Evolutionary conservation across 2,113 vertebrate species (phyloP), one percentile per base, ranked within the genome.

Genomic region (Spea multiplicata): DNA sequence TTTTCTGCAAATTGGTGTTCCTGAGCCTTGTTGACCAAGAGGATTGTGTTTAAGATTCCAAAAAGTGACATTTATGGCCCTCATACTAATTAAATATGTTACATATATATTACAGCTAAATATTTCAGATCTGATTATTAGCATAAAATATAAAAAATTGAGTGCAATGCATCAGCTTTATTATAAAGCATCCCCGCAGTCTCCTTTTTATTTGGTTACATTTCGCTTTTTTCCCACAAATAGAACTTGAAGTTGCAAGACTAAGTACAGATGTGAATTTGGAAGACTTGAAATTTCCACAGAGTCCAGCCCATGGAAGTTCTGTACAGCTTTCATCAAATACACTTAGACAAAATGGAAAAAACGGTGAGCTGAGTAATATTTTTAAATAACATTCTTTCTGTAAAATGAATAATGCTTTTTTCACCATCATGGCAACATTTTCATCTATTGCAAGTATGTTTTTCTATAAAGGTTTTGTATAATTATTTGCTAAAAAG

Each of bases 231-330:
- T 53, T 75, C 68, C 68, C 30, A 16, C 61, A 83, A 83, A 83
- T 89, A 99, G 97, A 98, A 85, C 86, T 99, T 84, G 97, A 98
- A 90, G 97, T 99, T 81, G 97, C 96, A 0, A 93, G 97, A 79
- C 92, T 99, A 79, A 98, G 97, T 88, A 99, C 97, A 5, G 97
- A 99, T 79, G 96, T 97, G 71, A 96, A 94, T 83, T 91, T 99
- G 76, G 95, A 96, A 44, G 97, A 98, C 81, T 88, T 98, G 85
- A 96, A 93, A 86, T 99, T 99, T 85, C 97, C 97, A 45, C 95
- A 98, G 88, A 94, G 90, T 2, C 88, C 89, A 73, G 94, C 90
- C 76, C 94, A 96, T 0, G 96, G 96, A 49, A 98, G 95, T 13
- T 88, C 94, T 46, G 96, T 99, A 82, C 96, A 95, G 85, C 93